These are phyloP conservation scores for Lanistes nyassanus DNA, from an alignment of 1,140 invertebrate species.

Conservation along the genomic window DNA sequence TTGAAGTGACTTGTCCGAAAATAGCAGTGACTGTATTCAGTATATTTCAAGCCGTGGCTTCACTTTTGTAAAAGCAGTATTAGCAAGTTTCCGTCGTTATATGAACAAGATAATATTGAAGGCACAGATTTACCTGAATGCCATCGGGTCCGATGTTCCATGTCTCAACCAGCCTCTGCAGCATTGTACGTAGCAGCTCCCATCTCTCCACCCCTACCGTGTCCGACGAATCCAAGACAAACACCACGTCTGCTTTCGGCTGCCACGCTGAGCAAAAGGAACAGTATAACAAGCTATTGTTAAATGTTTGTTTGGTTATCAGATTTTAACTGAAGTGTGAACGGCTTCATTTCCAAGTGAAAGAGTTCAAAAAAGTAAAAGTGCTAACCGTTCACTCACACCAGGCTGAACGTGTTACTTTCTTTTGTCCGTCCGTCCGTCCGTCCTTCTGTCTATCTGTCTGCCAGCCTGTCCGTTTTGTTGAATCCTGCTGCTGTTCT, in stretches of 20 bases:
- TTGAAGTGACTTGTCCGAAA: no score
- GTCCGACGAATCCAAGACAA: slow-evolving; percentile 48
- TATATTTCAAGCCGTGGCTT: background rate
- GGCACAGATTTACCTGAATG: slow-evolving; percentile 29
- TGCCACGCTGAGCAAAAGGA: slow-evolving; percentile 40
- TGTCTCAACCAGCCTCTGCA: slow-evolving; percentile 36
- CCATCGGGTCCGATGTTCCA: slow-evolving; percentile 40
- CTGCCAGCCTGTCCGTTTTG: background rate
- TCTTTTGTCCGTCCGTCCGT: background rate
- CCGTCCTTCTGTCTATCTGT: background rate
- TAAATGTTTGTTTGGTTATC: no score
- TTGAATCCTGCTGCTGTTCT: background rate
- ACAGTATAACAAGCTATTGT: no score
- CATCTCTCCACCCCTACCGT: slow-evolving; percentile 44
- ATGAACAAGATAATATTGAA: no score
- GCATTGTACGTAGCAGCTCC: slow-evolving; percentile 32
- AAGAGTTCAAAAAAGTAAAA: no score
- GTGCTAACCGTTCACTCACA: background rate
- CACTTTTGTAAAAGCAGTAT: background rate
- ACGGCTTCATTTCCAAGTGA: no score
- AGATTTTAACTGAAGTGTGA: no score
- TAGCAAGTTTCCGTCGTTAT: no score
- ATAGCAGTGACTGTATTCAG: no score
- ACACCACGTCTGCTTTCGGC: slow-evolving; percentile 43
- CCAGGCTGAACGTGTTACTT: background rate